Percentiles rank a stretch among this genome's conserved stretches.
Evolutionary conservation across 1,140 invertebrate genomes (phyloP).

Genomic region (Drosophila cardini): DNA sequence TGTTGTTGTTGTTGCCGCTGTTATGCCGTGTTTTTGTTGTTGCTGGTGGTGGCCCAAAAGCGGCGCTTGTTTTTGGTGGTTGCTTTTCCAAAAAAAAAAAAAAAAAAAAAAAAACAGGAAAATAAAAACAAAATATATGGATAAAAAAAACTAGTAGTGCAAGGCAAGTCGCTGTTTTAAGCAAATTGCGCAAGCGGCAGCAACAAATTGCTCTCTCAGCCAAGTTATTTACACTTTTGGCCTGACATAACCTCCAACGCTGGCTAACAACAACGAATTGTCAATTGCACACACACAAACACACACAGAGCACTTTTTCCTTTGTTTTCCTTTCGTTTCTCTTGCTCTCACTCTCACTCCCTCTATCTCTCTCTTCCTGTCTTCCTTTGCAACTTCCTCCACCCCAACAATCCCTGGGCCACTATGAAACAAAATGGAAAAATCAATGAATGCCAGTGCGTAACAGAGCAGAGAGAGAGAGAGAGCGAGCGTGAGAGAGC

Average conservation of each 20-base stretch:
- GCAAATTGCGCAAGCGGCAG: conserved; percentile 37
- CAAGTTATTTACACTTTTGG: conserved; percentile 42
- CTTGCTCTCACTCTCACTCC: neutral
- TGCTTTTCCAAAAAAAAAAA: conserved; percentile 27
- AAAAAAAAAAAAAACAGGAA: neutral
- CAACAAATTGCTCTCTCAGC: conserved; percentile 9
- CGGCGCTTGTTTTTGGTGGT: conserved; percentile 39
- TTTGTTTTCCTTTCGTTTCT: conserved; percentile 42
- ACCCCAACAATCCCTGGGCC: conserved; percentile 5
- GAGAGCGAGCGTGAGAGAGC: conserved; percentile 18
- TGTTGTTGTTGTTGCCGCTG: conserved; percentile 26
- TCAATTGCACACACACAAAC: conserved; percentile 26
- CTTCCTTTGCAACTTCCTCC: neutral
- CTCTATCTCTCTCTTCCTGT: conserved; percentile 7
- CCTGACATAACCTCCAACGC: conserved; percentile 41
- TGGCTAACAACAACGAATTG: conserved; percentile 17
- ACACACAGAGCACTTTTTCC: conserved; percentile 12
- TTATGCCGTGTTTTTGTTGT: conserved; percentile 26
- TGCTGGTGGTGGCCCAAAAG: conserved; percentile 46
- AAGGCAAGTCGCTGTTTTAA: conserved; percentile 8
- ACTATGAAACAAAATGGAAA: conserved; percentile 48
- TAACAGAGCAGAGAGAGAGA: conserved; percentile 33
- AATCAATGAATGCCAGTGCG: conserved; percentile 59
- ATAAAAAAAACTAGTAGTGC: conserved; percentile 5
- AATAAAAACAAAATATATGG: conserved; percentile 11